Evolutionary conservation across 2,888 invertebrate genomes (phyloP).

Genomic region (Nomada goodeniana): DNA sequence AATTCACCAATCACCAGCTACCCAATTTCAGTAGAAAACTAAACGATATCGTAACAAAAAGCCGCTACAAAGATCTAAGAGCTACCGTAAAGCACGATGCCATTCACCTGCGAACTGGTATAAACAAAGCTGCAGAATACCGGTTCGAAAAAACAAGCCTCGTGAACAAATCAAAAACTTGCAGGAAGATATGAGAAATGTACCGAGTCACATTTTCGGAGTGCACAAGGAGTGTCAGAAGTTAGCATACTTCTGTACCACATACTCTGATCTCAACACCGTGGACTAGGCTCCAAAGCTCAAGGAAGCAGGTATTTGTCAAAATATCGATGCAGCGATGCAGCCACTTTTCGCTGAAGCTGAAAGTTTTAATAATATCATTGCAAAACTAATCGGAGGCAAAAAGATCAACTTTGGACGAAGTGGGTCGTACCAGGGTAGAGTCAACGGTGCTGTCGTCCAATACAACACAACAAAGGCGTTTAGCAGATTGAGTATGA

Average conservation of each 20-base stretch:
- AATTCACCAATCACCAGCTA: too few relatives aligned
- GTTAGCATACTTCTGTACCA: neutral
- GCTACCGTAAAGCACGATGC: neutral
- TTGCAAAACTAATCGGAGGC: too few relatives aligned
- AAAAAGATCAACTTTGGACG: too few relatives aligned
- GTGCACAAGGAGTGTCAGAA: neutral
- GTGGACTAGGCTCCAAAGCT: neutral
- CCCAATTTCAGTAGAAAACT: constrained; percentile 55
- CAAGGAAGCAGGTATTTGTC: neutral
- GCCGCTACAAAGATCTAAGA: too few relatives aligned
- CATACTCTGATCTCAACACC: neutral
- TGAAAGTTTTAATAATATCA: neutral
- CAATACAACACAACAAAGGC: too few relatives aligned
- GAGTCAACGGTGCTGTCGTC: too few relatives aligned
- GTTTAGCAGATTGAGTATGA: too few relatives aligned
- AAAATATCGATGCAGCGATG: constrained; percentile 5
- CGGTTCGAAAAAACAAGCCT: neutral
- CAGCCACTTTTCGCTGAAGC: constrained; percentile 9
- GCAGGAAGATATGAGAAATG: constrained; percentile 10
- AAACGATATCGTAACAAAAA: too few relatives aligned
- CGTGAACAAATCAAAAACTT: constrained; percentile 6
- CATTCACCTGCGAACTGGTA: neutral
- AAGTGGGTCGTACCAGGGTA: too few relatives aligned
- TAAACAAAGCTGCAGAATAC: too few relatives aligned
- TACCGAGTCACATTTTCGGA: constrained; percentile 25